Conservation (phyloP, 2,113 vertebrate species). For the Cettia cetti region DNA sequence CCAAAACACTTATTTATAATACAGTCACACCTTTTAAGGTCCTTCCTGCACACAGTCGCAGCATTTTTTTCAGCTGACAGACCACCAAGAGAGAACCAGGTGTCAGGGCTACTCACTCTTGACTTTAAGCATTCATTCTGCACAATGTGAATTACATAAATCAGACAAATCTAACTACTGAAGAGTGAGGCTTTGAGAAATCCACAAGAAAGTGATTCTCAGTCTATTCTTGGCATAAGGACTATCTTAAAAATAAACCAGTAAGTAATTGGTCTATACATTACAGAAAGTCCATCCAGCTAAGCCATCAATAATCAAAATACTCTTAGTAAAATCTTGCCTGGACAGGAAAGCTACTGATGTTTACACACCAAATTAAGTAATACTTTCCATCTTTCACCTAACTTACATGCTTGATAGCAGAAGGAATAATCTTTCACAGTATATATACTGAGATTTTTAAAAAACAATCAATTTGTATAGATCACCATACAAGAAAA, state of each 20-base stretch:
- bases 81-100: background rate
- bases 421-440: background rate
- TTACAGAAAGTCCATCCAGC: background rate
- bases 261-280: background rate
- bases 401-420: background rate
- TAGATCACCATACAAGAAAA: constrained; percentile 63
- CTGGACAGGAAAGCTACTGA: background rate
- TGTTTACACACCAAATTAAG: background rate
- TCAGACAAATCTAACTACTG: background rate
- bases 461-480: background rate
- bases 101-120: background rate
- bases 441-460: background rate
- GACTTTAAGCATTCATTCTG: background rate
- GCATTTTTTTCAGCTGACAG: background rate
- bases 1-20: background rate
- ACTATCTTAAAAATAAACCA: background rate
- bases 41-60: fast-evolving
- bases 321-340: background rate
- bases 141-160: background rate
- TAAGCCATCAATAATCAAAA: background rate
- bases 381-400: background rate
- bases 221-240: background rate
- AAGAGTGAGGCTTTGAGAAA: background rate
- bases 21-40: background rate
- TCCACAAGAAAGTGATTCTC: background rate